A percentile compares a stretch with the other conserved stretches of the same genome.
Conservation (phyloP, 2,888 invertebrate species). For the Cataglyphis rosenhaueri region DNA sequence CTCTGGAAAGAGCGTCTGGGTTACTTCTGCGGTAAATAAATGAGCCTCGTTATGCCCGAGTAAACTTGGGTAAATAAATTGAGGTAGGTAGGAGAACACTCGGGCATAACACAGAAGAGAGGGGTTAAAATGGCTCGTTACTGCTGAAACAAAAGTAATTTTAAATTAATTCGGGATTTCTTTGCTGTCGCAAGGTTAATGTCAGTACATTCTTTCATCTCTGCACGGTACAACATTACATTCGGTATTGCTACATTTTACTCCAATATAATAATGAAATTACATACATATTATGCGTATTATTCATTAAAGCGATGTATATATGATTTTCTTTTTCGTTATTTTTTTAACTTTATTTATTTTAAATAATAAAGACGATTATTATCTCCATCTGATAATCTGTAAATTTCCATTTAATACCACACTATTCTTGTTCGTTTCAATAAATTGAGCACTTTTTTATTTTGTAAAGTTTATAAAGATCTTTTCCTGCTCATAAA, state of each 20-base stretch:
- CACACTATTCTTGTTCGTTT: background rate
- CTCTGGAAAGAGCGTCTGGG: conserved; percentile 50
- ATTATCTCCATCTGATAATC: background rate
- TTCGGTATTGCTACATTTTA: background rate
- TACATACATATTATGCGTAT: background rate
- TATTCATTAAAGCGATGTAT: background rate
- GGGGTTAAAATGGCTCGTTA: conserved; percentile 54
- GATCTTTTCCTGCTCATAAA: background rate
- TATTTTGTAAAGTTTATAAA: background rate
- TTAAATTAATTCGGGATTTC: conserved; percentile 51
- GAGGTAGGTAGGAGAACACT: conserved; percentile 45
- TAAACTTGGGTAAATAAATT: conserved; percentile 56
- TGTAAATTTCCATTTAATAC: background rate
- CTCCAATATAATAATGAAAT: conserved; percentile 2
- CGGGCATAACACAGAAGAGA: conserved; percentile 50
- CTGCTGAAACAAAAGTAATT: conserved; percentile 49
- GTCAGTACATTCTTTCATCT: conserved; percentile 29
- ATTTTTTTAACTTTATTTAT: background rate
- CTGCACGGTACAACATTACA: background rate
- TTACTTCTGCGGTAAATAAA: conserved; percentile 49
- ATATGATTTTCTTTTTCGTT: background rate
- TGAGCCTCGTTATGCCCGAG: conserved; percentile 52
- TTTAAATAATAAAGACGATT: background rate
- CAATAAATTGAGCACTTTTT: background rate
- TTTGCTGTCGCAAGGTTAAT: conserved; percentile 39